A percentile compares a stretch with the other conserved stretches of the same genome.
Conservation (phyloP, 2,888 invertebrate genomes). For the Stramonita haemastoma region DNA sequence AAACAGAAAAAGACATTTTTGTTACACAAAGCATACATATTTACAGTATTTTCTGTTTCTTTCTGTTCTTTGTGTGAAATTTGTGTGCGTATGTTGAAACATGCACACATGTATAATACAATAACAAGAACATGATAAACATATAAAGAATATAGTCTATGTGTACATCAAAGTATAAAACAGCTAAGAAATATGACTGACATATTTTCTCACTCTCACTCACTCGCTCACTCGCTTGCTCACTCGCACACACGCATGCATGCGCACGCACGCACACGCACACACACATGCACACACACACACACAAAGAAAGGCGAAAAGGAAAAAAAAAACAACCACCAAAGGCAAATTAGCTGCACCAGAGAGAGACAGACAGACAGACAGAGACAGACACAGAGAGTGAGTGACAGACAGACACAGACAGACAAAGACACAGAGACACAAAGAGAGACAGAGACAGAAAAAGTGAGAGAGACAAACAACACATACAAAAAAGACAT, state of each 20-base stretch:
- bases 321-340: neutral
- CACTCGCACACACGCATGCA: neutral
- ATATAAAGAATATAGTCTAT: too few species aligned
- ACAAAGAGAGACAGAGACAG: neutral
- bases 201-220: neutral
- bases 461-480: neutral
- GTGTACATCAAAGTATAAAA: too few species aligned
- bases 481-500: neutral
- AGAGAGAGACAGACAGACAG: neutral
- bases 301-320: neutral
- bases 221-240: neutral
- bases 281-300: slow-evolving; percentile 10
- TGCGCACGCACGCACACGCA: neutral
- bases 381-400: neutral
- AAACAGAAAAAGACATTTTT: too few species aligned
- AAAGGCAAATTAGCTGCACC: neutral
- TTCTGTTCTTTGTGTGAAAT: neutral
- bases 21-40: too few species aligned
- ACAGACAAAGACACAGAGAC: neutral
- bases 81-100: neutral
- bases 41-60: too few species aligned
- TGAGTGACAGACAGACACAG: neutral
- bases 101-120: too few species aligned
- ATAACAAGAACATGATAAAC: too few species aligned
- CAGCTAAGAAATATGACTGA: too few species aligned